Base-by-base conservation (phyloP, 1,140 invertebrate species). In the Plectrocnemia conspersa region DNA sequence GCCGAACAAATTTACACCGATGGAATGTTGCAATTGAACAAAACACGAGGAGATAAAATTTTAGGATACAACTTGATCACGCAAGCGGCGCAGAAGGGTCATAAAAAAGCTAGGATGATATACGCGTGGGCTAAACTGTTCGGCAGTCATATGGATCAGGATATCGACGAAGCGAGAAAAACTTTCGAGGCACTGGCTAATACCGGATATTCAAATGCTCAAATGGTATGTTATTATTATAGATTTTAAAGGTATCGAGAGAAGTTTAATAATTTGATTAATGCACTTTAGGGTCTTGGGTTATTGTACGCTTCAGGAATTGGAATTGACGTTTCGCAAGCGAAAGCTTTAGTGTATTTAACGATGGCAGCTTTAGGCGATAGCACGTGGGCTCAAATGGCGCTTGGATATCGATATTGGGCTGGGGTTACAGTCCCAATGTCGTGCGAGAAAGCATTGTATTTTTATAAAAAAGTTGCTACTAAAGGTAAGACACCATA, bases 351-450 rank as follows among this genome's bases (percentile, higher is more conserved):
- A 10, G 78, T 98, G 0, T 91, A 98, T 74, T 94, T 95, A 66
- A 93, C 90, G 5, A 82, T 95, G 66, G 89, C 85, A 23, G 89
- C 95, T 13, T 68, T 97, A 2, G 93, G 89, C 1, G 93, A 90
- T 48, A 91, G 92, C 70, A 83, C 86, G 9, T 85, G 87, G 69
- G 93, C 93, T 7, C 93, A 96, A 74, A 98, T 98, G 94, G 89
- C 91, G 16, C 70, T 98, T 33, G 95, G 86, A 0, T 91, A 91
- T 72, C 77, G 89, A 9, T 84, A 95, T 72, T 93, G 88, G 83
- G 82, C 86, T n/a, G 94, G 93, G 0, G 83, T 94, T 40, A 89
- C 90, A 41, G 86, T 97, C 0, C 79, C 85, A 11, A 77, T 80
- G 1, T 93, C 85, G 59, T 98, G 96, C 72, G 93, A 96, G 67